Percentiles rank a stretch among this genome's conserved stretches.
These are phyloP conservation scores for Aleiodes alternator DNA, from an alignment of 2,888 invertebrate species.

Conservation along the genomic window DNA sequence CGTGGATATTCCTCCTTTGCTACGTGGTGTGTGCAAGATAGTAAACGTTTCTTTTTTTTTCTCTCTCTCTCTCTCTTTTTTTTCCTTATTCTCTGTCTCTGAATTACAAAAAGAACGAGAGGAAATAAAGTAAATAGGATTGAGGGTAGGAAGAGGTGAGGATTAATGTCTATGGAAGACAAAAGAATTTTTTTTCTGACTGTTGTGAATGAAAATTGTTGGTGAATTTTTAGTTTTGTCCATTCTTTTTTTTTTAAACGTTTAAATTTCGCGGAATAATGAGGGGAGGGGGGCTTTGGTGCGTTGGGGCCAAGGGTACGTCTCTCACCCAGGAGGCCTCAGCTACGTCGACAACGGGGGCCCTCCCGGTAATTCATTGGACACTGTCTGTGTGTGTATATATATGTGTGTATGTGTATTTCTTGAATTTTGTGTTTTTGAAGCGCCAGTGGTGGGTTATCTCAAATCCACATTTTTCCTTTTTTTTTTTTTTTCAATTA, in stretches of 20 bases:
- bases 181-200: neutral
- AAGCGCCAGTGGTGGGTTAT: neutral
- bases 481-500: neutral
- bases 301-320: constrained; percentile 1
- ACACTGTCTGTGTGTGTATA: neutral
- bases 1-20: constrained; percentile 30
- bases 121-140: constrained; percentile 7
- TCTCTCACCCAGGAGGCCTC: constrained; percentile 30
- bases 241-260: neutral
- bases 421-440: neutral
- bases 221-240: neutral
- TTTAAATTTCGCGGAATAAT: neutral
- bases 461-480: neutral
- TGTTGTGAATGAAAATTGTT: neutral
- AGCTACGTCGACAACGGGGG: constrained; percentile 7
- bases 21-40: constrained; percentile 14
- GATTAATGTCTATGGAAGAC: neutral
- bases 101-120: neutral
- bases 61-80: no score
- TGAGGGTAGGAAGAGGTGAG: constrained; percentile 18
- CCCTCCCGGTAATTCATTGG: constrained; percentile 18
- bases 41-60: neutral
- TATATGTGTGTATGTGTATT: neutral
- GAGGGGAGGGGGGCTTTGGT: constrained; percentile 3
- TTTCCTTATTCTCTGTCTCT: neutral